Conservation (phyloP, 2,113 vertebrate species). For the Zosterops japonicus region DNA sequence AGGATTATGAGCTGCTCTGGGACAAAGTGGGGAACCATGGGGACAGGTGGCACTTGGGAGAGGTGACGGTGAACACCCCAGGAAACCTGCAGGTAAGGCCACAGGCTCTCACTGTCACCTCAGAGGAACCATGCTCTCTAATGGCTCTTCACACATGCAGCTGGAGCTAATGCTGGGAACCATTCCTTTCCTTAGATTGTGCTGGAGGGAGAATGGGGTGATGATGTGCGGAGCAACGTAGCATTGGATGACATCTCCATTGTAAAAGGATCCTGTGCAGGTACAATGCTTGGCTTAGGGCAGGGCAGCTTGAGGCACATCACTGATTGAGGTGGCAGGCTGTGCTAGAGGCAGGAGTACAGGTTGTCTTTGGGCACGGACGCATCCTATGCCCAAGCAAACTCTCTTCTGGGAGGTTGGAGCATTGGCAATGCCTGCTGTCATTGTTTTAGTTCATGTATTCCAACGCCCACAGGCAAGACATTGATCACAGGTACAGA, state of each 20-base stretch:
- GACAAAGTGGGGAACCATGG: neutral
- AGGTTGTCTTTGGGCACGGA: neutral
- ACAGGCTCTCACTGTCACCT: neutral
- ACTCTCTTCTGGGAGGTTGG: neutral
- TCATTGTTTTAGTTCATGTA: neutral
- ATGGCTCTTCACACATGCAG: neutral
- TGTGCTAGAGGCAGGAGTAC: neutral
- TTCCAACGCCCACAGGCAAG: neutral
- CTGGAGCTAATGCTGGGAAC: slow-evolving; percentile 22
- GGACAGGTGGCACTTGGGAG: neutral
- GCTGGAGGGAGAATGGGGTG: slow-evolving; percentile 77
- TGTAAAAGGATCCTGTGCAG: slow-evolving; percentile 65
- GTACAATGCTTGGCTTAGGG: slow-evolving; percentile 29
- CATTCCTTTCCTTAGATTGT: slow-evolving; percentile 67
- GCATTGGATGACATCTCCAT: slow-evolving; percentile 81
- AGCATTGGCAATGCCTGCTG: neutral
- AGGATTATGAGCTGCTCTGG: accelerated
- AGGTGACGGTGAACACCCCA: neutral
- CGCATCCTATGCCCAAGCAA: neutral
- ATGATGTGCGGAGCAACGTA: slow-evolving; percentile 70
- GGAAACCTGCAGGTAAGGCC: neutral
- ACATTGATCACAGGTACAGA: neutral
- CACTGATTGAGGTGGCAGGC: neutral
- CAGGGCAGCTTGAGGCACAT: neutral
- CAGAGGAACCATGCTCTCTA: accelerated